These are phyloP conservation scores for Laticauda laticaudata DNA, from an alignment of 2,113 vertebrate species.

Conservation along the genomic window DNA sequence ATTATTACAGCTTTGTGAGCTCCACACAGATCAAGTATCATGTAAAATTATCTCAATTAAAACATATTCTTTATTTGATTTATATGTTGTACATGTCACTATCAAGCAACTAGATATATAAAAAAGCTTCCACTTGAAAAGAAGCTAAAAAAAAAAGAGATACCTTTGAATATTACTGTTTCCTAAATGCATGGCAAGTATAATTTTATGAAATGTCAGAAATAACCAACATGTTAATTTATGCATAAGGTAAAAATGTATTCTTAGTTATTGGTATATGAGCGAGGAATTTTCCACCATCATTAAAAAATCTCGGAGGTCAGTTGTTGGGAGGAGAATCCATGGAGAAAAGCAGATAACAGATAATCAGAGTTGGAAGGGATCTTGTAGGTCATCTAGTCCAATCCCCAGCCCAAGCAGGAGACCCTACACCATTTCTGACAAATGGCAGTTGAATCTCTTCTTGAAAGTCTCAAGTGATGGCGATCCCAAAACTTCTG, in stretches of 20 bases:
- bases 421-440: too few relatives aligned
- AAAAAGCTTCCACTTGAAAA: background rate
- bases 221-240: background rate
- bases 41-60: background rate
- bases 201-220: conserved; percentile 1
- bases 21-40: background rate
- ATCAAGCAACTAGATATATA: background rate
- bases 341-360: background rate
- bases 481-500: accelerated
- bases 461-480: too few relatives aligned
- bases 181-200: conserved; percentile 19
- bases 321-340: background rate
- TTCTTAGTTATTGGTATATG: background rate
- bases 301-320: too few relatives aligned
- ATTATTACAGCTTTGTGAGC: background rate
- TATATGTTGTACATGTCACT: background rate
- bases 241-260: background rate
- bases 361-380: too few relatives aligned
- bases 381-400: too few relatives aligned
- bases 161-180: conserved; percentile 13
- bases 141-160: background rate
- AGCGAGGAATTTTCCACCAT: background rate
- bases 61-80: background rate
- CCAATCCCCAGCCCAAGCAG: too few relatives aligned
- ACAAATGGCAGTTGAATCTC: too few relatives aligned